These are phyloP conservation scores for Meganola albula DNA, from an alignment of 2,888 invertebrate genomes.

Conservation along the genomic window DNA sequence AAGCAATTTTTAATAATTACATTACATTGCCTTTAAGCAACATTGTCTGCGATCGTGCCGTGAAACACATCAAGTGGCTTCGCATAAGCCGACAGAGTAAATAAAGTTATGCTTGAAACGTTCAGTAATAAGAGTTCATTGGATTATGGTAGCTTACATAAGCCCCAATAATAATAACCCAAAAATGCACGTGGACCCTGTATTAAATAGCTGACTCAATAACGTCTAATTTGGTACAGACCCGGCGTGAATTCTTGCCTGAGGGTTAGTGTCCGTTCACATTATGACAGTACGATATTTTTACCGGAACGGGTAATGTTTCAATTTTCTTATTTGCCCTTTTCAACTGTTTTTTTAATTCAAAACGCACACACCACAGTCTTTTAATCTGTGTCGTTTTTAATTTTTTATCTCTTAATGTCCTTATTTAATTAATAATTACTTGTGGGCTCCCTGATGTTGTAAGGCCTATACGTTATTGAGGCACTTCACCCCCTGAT, in stretches of 20 bases:
- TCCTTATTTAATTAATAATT: too few relatives aligned
- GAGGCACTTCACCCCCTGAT: too few relatives aligned
- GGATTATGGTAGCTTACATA: constrained; percentile 65
- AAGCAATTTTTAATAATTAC: constrained; percentile 76
- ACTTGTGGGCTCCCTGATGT: too few relatives aligned
- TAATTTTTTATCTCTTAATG: too few relatives aligned
- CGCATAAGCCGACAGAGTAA: constrained; percentile 57
- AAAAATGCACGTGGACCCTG: constrained; percentile 71
- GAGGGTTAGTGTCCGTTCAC: constrained; percentile 30
- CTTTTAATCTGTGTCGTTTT: too few relatives aligned
- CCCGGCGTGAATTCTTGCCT: constrained; percentile 40
- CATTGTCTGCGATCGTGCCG: constrained; percentile 53
- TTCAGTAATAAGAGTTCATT: constrained; percentile 71
- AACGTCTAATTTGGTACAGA: constrained; percentile 56
- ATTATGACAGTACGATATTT: too few relatives aligned
- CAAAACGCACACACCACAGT: too few relatives aligned
- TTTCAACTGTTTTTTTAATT: too few relatives aligned
- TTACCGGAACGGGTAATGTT: too few relatives aligned
- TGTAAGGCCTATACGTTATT: too few relatives aligned
- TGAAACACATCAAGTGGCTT: constrained; percentile 63
- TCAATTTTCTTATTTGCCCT: too few relatives aligned
- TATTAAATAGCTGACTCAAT: constrained; percentile 76
- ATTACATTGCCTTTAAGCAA: constrained; percentile 47
- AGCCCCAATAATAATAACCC: constrained; percentile 72
- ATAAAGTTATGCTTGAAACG: constrained; percentile 68